Evolutionary conservation across 2,113 vertebrate species (phyloP).

Genomic region (Trochalopteron elliotii): DNA sequence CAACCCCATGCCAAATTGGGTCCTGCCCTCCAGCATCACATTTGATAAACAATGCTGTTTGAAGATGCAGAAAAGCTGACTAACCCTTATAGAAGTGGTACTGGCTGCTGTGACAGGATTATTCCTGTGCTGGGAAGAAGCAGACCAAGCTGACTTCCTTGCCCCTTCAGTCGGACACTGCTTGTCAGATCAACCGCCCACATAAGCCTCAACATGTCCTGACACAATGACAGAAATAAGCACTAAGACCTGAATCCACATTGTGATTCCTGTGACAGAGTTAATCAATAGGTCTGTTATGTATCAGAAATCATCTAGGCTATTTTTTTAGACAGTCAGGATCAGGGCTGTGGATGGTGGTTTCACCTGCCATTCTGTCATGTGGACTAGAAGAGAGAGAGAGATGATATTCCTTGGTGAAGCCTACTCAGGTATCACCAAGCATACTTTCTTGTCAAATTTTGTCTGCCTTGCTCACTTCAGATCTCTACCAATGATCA

Average conservation of each 20-base stretch:
- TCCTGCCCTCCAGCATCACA: background rate
- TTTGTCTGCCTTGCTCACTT: background rate
- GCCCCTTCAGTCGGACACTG: background rate
- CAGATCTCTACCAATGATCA: background rate
- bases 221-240: background rate
- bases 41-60: background rate
- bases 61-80: background rate
- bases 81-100: background rate
- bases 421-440: background rate
- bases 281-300: background rate
- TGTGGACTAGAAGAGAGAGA: background rate
- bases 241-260: background rate
- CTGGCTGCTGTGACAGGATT: background rate
- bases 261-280: background rate
- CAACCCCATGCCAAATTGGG: background rate
- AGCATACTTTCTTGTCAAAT: background rate
- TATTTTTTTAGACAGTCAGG: background rate
- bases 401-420: background rate
- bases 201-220: background rate
- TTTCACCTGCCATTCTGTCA: background rate
- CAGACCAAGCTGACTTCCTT: background rate
- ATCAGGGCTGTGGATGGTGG: background rate
- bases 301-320: background rate
- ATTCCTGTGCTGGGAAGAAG: background rate
- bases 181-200: background rate